A percentile compares a stretch with the other conserved stretches of the same genome.
Conservation (phyloP, 1,140 invertebrate genomes). For the Diabrotica virgifera region DNA sequence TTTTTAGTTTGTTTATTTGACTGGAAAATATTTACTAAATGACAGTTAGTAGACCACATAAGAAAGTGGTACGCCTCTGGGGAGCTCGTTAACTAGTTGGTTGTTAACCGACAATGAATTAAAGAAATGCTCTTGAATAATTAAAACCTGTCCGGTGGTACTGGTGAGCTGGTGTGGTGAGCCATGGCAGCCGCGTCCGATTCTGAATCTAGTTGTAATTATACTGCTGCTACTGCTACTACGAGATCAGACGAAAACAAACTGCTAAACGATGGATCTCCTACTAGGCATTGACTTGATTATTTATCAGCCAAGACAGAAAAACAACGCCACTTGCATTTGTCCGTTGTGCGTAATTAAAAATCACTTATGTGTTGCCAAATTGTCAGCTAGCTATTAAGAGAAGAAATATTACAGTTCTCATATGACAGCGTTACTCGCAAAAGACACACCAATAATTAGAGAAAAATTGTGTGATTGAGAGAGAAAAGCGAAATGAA, state of each 20-base stretch:
- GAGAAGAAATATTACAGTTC: too few species aligned
- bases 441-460: too few species aligned
- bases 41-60: too few species aligned
- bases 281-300: background rate
- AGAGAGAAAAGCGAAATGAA: too few species aligned
- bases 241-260: background rate
- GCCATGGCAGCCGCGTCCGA: background rate
- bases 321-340: background rate
- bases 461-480: too few species aligned
- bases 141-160: constrained; percentile 16
- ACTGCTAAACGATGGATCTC: background rate
- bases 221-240: constrained; percentile 1
- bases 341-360: background rate
- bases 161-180: background rate
- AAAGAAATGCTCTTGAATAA: constrained; percentile 20
- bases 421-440: too few species aligned
- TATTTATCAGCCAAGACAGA: background rate
- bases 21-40: too few species aligned
- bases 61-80: background rate
- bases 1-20: too few species aligned
- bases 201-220: constrained; percentile 19
- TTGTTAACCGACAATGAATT: constrained; percentile 14
- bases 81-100: constrained; percentile 18
- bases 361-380: background rate
- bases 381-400: background rate